Evolutionary conservation across 2,113 vertebrate genomes (phyloP), one percentile per base, ranked within the genome.

Genomic region (Anthoscopus minutus): DNA sequence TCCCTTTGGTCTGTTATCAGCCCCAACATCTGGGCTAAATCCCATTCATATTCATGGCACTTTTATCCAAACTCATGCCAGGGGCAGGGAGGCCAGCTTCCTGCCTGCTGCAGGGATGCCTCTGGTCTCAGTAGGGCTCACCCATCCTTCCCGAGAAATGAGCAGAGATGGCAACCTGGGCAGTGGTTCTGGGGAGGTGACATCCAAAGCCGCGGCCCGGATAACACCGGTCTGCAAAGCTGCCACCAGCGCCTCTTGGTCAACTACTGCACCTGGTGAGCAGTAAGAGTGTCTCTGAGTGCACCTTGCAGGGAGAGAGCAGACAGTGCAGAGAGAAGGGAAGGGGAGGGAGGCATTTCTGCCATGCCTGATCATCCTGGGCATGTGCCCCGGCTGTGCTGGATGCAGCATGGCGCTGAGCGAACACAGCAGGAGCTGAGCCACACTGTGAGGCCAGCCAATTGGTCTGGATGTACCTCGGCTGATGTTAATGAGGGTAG

Each of bases 181-280:
- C 79, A 98, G 92, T 22, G 98, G 98, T 69, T 98, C 98, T 2
- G 97, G 97, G 48, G 95, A 23, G 14, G 98, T 98, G 74, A 98
- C 98, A 19, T 98, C 98, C 92, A 98, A 81, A 2, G 91, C 98
- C 2, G 98, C 97, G 0, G 96, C 97, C 38, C 62, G 6, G 28
- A 98, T 98, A 2, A 50, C 72, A 23, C 97, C 95, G 1, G 51
- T 66, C 91, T 95, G 94, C 88, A 98, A 97, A 54, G 98, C 98
- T 60, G 97, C 53, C 47, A 96, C 96, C 78, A 98, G 95, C 4
- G 97, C 97, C 6, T 98, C 98, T 67, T 98, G 98, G 80, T 98
- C 98, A 58, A 98, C 92, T 11, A 98, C 97, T 7, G 89, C 92
- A 77, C 98, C 98, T 98, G 70, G 20, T 4, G 28, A 27, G 51